phyloP scores from a whole-genome alignment of 2,113 vertebrate species.

The Malurus melanocephalus region DNA sequence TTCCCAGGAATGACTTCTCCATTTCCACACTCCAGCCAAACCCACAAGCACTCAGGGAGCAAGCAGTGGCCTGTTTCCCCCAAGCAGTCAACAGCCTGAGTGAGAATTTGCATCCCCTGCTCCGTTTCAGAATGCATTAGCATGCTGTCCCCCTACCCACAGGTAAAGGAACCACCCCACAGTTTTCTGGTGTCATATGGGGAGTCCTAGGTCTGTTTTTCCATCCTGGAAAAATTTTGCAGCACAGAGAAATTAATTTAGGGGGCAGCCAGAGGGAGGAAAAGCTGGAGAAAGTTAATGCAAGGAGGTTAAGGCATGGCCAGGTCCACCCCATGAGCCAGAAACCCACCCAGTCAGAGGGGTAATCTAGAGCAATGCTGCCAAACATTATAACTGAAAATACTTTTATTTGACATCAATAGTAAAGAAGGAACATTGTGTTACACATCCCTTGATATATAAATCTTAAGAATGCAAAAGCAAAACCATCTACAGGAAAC shows the following conservation, averaged over 20 bases:
- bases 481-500: not conserved
- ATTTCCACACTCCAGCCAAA: not conserved
- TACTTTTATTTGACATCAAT: constrained; percentile 61
- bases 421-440: constrained; percentile 32
- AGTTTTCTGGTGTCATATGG: not conserved
- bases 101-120: not conserved
- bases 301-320: not conserved
- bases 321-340: not conserved
- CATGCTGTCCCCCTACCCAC: not conserved
- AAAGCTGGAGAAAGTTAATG: not conserved
- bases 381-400: constrained; percentile 55
- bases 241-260: not conserved
- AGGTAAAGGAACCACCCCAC: not conserved
- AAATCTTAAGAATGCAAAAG: constrained; percentile 38
- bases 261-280: not conserved
- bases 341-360: not conserved
- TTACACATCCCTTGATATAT: not conserved
- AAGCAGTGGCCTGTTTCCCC: not conserved
- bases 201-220: not conserved
- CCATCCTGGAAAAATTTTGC: not conserved
- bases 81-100: not conserved
- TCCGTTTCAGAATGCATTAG: not conserved
- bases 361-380: constrained; percentile 10
- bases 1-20: not conserved
- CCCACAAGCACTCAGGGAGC: not conserved